Conservation (phyloP, 2,113 vertebrate genomes). For the Morone chrysops region DNA sequence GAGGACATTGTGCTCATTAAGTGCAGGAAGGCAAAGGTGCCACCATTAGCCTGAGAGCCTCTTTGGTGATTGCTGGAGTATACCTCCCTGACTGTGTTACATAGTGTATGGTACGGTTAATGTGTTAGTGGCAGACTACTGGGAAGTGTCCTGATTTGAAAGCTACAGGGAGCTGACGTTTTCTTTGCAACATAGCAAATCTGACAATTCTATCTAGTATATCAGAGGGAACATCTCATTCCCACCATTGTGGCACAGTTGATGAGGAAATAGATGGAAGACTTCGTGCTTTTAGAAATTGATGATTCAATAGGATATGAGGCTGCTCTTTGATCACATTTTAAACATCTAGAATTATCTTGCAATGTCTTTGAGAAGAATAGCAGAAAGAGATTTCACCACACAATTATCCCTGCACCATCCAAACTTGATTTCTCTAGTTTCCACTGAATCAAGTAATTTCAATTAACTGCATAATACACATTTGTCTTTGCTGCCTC, state of each 20-base stretch:
- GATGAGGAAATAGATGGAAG: conserved; percentile 26
- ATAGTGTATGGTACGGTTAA: conserved; percentile 30
- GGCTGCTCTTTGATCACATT: conserved; percentile 59
- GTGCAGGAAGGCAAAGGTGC: conserved; percentile 52
- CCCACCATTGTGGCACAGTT: conserved; percentile 30
- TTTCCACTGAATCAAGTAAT: conserved; percentile 12
- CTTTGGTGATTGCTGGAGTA: conserved; percentile 70
- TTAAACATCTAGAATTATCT: conserved; percentile 61
- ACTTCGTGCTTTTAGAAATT: conserved; percentile 42
- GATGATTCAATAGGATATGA: conserved; percentile 44
- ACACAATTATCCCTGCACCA: conserved; percentile 17
- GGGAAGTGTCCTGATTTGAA: conserved; percentile 73
- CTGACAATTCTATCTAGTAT: conserved; percentile 19
- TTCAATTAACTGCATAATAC: conserved; percentile 39
- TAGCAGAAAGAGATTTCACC: conserved; percentile 17
- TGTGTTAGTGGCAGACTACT: conserved; percentile 47
- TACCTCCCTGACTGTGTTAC: conserved; percentile 35
- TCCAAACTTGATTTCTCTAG: conserved; percentile 20
- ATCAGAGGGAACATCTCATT: conserved; percentile 50
- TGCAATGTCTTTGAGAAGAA: conserved; percentile 35
- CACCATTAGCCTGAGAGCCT: conserved; percentile 71
- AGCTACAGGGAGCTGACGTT: conserved; percentile 18
- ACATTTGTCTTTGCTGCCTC: conserved; percentile 24
- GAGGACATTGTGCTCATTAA: conserved; percentile 65
- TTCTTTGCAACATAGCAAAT: conserved; percentile 36